These are phyloP conservation scores for Acrocephalus scirpaceus DNA, from an alignment of 2,797 vertebrate species.

Conservation along the genomic window DNA sequence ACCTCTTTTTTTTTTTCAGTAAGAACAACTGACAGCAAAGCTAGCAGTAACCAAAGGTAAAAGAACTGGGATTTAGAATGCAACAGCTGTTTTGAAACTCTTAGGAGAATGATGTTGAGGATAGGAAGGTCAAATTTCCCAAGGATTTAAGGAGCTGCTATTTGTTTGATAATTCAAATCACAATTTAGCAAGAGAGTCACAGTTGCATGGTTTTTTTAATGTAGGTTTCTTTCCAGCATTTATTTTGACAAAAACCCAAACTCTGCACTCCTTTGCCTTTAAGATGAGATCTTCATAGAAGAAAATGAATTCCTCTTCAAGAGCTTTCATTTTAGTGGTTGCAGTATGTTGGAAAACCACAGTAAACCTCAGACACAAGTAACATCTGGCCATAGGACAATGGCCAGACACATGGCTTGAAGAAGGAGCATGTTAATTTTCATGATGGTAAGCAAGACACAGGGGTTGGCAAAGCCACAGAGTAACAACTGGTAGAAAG, in stretches of 20 bases:
- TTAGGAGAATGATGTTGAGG: not conserved
- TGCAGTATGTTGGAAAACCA: not conserved
- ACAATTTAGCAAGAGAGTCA: not conserved
- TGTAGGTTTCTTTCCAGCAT: not conserved
- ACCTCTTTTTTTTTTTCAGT: not conserved
- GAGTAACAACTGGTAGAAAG: not conserved
- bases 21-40: not conserved
- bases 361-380: not conserved
- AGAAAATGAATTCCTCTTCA: not conserved
- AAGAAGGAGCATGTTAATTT: not conserved
- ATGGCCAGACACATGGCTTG: not conserved
- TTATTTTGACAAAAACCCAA: not conserved
- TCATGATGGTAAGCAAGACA: not conserved
- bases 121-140: not conserved
- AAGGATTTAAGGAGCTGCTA: not conserved
- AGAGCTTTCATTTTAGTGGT: not conserved
- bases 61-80: not conserved
- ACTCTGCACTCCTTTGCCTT: not conserved
- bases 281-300: not conserved
- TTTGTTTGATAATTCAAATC: not conserved
- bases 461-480: not conserved
- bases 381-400: not conserved
- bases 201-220: not conserved
- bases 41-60: not conserved
- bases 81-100: not conserved